Conservation (phyloP, 2,113 vertebrate genomes). For the Lethenteron camtschaticum region DNA sequence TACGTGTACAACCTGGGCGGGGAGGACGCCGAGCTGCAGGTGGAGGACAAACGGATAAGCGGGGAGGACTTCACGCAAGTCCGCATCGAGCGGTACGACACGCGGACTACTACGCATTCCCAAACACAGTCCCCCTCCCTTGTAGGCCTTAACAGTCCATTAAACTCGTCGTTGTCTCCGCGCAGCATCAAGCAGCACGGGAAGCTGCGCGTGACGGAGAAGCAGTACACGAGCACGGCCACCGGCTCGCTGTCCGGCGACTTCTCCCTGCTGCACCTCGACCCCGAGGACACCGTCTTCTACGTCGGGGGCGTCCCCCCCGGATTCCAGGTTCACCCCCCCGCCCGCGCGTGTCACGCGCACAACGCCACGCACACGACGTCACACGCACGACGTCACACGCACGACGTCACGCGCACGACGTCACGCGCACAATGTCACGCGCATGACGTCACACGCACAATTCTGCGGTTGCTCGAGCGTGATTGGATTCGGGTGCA, state of each 20-base stretch:
- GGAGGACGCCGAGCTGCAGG: slow-evolving; percentile 25
- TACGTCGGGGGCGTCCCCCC: slow-evolving; percentile 72
- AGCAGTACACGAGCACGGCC: slow-evolving; percentile 30
- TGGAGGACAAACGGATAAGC: slow-evolving; percentile 22
- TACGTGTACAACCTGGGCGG: slow-evolving; percentile 58
- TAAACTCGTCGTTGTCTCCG: slow-evolving; percentile 6
- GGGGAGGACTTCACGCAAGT: slow-evolving; percentile 41
- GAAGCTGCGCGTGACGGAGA: slow-evolving; percentile 43
- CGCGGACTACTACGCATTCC: background rate
- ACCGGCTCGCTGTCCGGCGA: slow-evolving; percentile 27
- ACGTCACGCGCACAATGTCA: no score
- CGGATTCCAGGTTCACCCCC: slow-evolving; percentile 19
- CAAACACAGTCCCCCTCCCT: background rate
- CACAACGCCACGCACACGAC: no score
- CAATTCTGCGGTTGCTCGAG: no score
- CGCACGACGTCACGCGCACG: no score
- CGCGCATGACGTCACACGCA: no score
- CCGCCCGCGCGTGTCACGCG: no score
- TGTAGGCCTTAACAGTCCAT: background rate
- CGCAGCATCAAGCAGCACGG: slow-evolving; percentile 69
- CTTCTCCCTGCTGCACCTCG: slow-evolving; percentile 47
- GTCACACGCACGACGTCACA: no score
- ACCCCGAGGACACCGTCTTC: slow-evolving; percentile 38
- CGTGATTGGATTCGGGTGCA: no score
- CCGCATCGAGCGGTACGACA: slow-evolving; percentile 44